Conservation (phyloP, 53 echinoderm and acorn worm species). For the Holothuria leucospilota region DNA sequence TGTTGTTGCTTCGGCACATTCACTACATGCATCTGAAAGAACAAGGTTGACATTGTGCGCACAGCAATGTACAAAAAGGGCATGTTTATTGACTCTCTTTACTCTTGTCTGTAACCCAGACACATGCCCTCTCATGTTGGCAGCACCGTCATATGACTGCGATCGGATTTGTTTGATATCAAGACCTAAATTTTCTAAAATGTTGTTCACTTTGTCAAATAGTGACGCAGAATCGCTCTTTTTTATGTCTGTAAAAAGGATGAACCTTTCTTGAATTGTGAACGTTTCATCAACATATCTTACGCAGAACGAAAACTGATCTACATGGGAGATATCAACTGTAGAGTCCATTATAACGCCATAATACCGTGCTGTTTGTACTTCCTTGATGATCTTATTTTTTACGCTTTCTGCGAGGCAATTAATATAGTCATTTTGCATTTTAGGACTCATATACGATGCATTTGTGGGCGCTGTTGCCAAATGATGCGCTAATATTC, state of each 20-base stretch:
- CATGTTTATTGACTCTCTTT: neutral
- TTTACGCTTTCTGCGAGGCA: neutral
- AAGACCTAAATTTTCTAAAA: slow-evolving; percentile 24
- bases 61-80: neutral
- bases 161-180: slow-evolving; percentile 36
- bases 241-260: neutral
- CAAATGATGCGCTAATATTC: neutral
- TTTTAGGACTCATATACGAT: neutral
- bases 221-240: slow-evolving; percentile 33
- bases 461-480: neutral
- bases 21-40: neutral
- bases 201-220: slow-evolving; percentile 25
- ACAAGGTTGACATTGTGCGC: slow-evolving; percentile 3
- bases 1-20: neutral
- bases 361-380: slow-evolving; percentile 31
- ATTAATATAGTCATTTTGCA: neutral
- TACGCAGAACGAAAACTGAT: slow-evolving; percentile 38
- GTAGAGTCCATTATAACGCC: slow-evolving; percentile 47
- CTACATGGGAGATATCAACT: slow-evolving; percentile 51
- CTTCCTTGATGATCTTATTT: neutral
- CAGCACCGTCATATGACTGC: slow-evolving; percentile 43
- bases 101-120: slow-evolving; percentile 13
- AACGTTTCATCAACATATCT: slow-evolving; percentile 38
- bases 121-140: slow-evolving; percentile 47
- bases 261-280: slow-evolving; percentile 20